phyloP scores from a whole-genome alignment of 2,888 invertebrate genomes.

The Nymphalis c-album region DNA sequence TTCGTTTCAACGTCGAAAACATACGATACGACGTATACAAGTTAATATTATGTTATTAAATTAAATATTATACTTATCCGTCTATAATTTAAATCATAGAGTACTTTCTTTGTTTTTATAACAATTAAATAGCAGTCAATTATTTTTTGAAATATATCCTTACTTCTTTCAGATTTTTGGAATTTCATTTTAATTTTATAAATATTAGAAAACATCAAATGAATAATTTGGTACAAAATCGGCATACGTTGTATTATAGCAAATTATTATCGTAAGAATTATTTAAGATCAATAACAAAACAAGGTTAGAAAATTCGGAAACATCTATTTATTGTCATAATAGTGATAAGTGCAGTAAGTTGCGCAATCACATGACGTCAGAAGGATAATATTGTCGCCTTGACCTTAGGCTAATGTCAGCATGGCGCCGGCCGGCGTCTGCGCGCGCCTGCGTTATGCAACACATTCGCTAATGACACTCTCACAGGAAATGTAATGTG shows the following conservation, averaged over 20 bases:
- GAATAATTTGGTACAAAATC: too few species aligned
- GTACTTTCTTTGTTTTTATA: background rate
- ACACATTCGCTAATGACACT: conserved; percentile 44
- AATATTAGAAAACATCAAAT: too few species aligned
- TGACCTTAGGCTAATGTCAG: conserved; percentile 73
- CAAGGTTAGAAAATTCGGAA: background rate
- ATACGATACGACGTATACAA: background rate
- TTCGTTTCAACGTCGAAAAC: background rate
- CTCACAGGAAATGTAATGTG: conserved; percentile 42
- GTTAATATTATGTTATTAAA: background rate
- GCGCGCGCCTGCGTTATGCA: conserved; percentile 57
- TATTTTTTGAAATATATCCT: background rate
- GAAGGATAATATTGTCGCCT: conserved; percentile 72
- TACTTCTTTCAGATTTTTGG: background rate
- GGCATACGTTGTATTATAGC: too few species aligned
- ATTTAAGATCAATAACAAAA: too few species aligned
- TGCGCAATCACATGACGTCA: conserved; percentile 54
- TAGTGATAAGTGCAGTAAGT: conserved; percentile 31
- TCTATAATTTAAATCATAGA: background rate
- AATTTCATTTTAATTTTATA: background rate
- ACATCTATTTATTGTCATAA: conserved; percentile 20
- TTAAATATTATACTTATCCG: background rate
- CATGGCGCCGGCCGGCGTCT: conserved; percentile 53
- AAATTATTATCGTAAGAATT: too few species aligned
- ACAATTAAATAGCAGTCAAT: background rate